Evolutionary conservation across 2,113 vertebrate genomes (phyloP).

Genomic region (Patagioenas fasciata): DNA sequence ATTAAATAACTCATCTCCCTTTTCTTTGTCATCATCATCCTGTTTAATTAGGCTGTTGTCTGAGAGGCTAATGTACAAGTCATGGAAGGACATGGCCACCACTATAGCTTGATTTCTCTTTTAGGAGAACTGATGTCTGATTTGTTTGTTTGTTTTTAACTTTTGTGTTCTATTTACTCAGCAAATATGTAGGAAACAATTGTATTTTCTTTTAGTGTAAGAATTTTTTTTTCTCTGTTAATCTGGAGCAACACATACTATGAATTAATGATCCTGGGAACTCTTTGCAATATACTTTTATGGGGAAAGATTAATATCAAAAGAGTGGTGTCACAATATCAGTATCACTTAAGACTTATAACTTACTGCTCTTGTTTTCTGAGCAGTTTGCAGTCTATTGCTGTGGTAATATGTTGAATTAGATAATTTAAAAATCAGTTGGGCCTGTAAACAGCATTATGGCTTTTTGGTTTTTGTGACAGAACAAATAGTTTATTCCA

Average conservation of each 20-base stretch:
- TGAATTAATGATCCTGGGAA: background rate
- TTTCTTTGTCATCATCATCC: background rate
- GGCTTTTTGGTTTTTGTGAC: background rate
- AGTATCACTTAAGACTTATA: background rate
- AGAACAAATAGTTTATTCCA: background rate
- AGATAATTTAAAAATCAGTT: background rate
- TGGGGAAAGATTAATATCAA: background rate
- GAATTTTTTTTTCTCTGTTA: background rate
- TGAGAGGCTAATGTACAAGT: background rate
- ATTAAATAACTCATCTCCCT: constrained; percentile 28
- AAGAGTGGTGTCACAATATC: background rate
- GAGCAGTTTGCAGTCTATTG: background rate
- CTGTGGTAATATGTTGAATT: background rate
- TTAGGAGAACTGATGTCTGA: background rate
- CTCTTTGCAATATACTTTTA: background rate
- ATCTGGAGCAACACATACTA: background rate
- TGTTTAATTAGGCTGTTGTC: background rate
- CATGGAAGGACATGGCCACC: constrained; percentile 21
- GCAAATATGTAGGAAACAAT: background rate
- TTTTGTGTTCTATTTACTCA: background rate
- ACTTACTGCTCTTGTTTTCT: background rate
- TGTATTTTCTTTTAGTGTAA: background rate
- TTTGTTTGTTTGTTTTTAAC: background rate
- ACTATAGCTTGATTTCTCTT: background rate
- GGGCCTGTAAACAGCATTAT: background rate